A percentile compares a stretch with the other conserved stretches of the same genome.
These are phyloP conservation scores for Achroia grisella DNA, from an alignment of 1,140 invertebrate species.

Conservation along the genomic window DNA sequence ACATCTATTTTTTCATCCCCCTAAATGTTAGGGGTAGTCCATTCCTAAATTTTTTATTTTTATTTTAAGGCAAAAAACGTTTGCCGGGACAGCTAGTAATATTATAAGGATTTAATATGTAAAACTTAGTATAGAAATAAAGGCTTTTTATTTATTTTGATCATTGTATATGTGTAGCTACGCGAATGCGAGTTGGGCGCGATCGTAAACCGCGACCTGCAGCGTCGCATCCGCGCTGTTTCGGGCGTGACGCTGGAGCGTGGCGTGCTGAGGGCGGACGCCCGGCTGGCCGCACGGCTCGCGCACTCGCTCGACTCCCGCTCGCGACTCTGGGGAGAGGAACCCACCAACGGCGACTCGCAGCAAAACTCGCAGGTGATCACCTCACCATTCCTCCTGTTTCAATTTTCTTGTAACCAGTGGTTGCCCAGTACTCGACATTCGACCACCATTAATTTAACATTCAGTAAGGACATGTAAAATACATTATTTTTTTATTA, in stretches of 20 bases:
- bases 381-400: too few relatives aligned
- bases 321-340: conserved; percentile 86
- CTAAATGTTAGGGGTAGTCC: too few relatives aligned
- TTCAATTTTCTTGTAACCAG: too few relatives aligned
- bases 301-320: conserved; percentile 94
- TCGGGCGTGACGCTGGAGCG: conserved; percentile 95
- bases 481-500: conserved; percentile 5
- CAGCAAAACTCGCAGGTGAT: conserved; percentile 4
- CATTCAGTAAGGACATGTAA: too few relatives aligned
- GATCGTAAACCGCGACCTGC: conserved; percentile 95
- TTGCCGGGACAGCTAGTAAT: too few relatives aligned
- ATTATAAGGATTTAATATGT: too few relatives aligned
- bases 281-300: conserved; percentile 95
- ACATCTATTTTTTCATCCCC: background rate
- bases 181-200: conserved; percentile 94
- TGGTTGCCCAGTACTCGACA: too few relatives aligned
- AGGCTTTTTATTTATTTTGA: too few relatives aligned
- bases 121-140: too few relatives aligned
- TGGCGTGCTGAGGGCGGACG: conserved; percentile 92
- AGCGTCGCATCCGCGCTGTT: conserved; percentile 91
- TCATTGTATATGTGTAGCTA: too few relatives aligned
- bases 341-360: conserved; percentile 20
- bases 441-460: too few relatives aligned
- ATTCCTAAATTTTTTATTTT: background rate
- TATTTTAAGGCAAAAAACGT: too few relatives aligned